These are phyloP conservation scores for Natrix natrix DNA, from an alignment of 2,797 vertebrate species.

Conservation along the genomic window DNA sequence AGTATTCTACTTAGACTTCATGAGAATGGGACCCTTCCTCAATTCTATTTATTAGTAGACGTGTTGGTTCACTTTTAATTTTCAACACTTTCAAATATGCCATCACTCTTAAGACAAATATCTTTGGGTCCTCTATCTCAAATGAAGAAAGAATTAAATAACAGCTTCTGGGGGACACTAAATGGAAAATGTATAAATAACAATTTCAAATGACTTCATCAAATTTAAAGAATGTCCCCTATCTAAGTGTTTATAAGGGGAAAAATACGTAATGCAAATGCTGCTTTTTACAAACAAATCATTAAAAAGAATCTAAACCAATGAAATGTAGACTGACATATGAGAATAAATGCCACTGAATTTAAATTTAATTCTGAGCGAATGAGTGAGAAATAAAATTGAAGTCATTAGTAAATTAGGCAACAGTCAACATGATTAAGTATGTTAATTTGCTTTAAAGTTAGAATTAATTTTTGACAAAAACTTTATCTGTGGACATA, in stretches of 20 bases:
- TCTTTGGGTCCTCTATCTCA: neutral
- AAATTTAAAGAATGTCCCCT: neutral
- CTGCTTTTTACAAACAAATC: slow-evolving; percentile 21
- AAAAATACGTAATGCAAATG: neutral
- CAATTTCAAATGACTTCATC: neutral
- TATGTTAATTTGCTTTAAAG: neutral
- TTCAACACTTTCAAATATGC: neutral
- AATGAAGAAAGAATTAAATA: neutral
- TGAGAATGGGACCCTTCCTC: neutral
- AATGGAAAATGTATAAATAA: neutral
- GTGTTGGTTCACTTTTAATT: neutral
- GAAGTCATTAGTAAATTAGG: neutral
- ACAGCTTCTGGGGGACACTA: neutral
- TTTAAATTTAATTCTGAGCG: neutral
- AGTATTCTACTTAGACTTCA: neutral
- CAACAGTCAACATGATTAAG: neutral
- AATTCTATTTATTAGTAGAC: neutral
- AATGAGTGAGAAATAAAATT: neutral
- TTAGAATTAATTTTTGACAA: neutral
- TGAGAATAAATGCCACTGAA: neutral
- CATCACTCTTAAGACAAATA: slow-evolving; percentile 9
- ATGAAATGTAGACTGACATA: neutral
- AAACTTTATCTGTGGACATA: neutral
- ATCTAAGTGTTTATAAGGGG: slow-evolving; percentile 1
- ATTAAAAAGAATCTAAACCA: neutral